Base-by-base conservation (phyloP, 92 coral and sea anemone genomes). In the Phymanthus crucifer region DNA sequence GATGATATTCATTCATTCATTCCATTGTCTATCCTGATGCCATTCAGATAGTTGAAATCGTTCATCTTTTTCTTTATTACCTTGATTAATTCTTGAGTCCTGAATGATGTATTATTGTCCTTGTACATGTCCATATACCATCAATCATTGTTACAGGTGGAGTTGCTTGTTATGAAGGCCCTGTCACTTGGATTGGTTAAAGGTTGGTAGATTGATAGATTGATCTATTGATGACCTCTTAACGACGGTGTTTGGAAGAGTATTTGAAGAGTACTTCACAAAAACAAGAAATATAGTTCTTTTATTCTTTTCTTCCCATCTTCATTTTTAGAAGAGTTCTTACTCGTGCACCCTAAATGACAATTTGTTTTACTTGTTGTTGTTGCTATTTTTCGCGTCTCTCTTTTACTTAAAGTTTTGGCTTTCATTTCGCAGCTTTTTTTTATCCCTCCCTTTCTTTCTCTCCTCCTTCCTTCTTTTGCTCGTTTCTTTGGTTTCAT, bases 131-230 rank as follows among this genome's bases (percentile, higher is more conserved):
- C 64, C n/a, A n/a, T n/a, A n/a, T n/a, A n/a, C n/a, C 64, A 23
- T 54, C 23, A 19, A 54, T 54, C 27, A 43, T 43, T 0, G 12
- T 21, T 26, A 18, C 80, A 95, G 99, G 99, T 95, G 29, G 99
- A 95, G 45, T 88, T 95, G 56, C 90, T 95, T 33, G 99, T 96
- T 7, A 96, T 96, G 99, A 96, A 93, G 78, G 99, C 99, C 5
- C 83, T 96, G n/a, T 96, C 96, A 3, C 93, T 96, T 61, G 99
- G 99, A 37, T 81, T 96, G 72, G 95, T 96, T 0, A 96, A 96
- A 96, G 99, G 99, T 95, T 64, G 14, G 8, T 58, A 27, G 40
- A 68, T 40, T 69, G n/a, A 32, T 66, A 27, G 40, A 68, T 40
- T 69, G n/a, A 32, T 66, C 1, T 0, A 27, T 76, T 73, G 73